Percentiles rank a stretch among this genome's conserved stretches.
These are phyloP conservation scores for Myiagra hebetior DNA, from an alignment of 2,113 vertebrate genomes.

Conservation along the genomic window DNA sequence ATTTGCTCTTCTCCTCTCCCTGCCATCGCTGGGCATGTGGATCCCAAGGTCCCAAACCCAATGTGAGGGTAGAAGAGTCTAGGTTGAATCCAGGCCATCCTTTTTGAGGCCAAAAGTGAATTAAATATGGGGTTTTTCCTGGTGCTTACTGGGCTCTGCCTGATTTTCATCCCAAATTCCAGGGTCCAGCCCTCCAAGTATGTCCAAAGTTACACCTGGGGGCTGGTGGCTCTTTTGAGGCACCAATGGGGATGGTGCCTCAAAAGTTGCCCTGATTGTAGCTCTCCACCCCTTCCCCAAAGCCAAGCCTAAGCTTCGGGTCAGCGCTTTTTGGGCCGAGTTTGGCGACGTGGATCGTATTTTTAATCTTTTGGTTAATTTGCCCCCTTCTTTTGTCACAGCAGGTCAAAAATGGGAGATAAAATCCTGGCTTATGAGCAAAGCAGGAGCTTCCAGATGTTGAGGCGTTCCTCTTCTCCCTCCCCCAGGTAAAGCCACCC, in stretches of 20 bases:
- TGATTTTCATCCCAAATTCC: not conserved
- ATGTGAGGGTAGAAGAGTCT: not conserved
- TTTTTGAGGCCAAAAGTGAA: not conserved
- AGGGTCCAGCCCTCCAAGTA: not conserved
- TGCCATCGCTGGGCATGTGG: accelerated
- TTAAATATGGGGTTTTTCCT: not conserved
- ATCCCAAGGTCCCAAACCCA: not conserved
- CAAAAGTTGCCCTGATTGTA: too few species aligned
- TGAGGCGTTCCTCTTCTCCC: not conserved
- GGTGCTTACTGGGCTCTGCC: not conserved
- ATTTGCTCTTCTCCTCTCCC: not conserved
- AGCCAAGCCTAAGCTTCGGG: not conserved
- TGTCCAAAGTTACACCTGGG: not conserved
- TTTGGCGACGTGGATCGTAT: accelerated
- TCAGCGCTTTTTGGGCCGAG: not conserved
- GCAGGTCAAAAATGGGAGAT: not conserved
- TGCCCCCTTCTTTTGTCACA: not conserved
- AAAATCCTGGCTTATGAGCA: not conserved
- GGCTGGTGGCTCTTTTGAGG: not conserved
- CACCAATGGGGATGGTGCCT: not conserved
- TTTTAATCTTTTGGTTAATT: not conserved
- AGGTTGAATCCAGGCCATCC: accelerated
- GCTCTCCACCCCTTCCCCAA: not conserved
- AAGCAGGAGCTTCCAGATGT: not conserved
- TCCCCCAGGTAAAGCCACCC: not conserved